phyloP scores from a whole-genome alignment of 2,113 vertebrate species.

The Uropsilus gracilis region DNA sequence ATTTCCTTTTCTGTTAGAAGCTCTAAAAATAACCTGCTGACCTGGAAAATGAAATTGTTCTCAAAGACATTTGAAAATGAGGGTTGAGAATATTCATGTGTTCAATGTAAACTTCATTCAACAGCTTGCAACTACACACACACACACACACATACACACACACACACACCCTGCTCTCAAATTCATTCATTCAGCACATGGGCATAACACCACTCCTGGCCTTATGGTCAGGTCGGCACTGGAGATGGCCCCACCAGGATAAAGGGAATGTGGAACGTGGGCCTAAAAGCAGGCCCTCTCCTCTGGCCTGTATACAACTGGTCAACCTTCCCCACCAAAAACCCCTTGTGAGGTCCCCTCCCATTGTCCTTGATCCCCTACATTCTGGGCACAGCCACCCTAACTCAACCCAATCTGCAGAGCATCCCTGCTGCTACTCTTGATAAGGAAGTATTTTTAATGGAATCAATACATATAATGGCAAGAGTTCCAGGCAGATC shows the following conservation, averaged over 20 bases:
- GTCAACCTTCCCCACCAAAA: background rate
- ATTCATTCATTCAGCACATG: background rate
- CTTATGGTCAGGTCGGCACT: background rate
- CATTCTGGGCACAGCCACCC: background rate
- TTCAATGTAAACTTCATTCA: background rate
- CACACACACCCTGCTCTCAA: no score
- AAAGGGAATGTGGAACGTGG: background rate
- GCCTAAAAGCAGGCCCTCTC: background rate
- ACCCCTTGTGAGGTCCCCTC: background rate
- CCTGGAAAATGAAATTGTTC: background rate
- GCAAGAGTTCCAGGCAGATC: background rate
- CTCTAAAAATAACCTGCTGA: background rate
- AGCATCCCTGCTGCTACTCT: background rate
- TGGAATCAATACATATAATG: background rate
- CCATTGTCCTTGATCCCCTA: no score
- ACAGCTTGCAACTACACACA: background rate
- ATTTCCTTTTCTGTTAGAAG: background rate
- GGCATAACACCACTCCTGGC: background rate
- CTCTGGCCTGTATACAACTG: no score
- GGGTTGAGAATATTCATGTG: background rate
- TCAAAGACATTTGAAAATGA: background rate
- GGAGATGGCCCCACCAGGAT: background rate
- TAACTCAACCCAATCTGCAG: background rate
- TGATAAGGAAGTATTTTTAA: background rate
- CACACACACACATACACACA: no score